Evolutionary conservation across 2,888 invertebrate genomes (phyloP), one percentile per base, ranked within the genome.

Genomic region (Drosophila flavopinicola): DNA sequence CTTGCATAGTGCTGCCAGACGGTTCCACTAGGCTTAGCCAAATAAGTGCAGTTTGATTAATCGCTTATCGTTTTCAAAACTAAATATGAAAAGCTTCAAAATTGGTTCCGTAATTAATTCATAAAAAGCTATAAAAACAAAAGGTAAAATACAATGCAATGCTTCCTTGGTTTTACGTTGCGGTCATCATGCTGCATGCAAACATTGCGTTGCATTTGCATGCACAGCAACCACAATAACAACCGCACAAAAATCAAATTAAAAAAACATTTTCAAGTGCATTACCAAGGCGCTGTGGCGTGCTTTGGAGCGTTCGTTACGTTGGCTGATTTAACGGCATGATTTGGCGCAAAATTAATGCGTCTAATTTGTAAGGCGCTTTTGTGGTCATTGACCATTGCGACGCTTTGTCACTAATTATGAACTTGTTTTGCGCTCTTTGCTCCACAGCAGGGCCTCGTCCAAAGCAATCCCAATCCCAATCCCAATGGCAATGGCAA

Each of bases 301-400:
- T 66, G 71, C 20, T 20, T 13, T 68, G 39, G 20, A 48, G 56
- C 32, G 53, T 76, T 75, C 66, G 80, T 71, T 82, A 66, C 78
- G 78, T 53, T 78, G 68, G 68, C 33, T 76, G 85, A 66, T 86
- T 80, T 85, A 85, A 78, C 85, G 82, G 78, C 78, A 78, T 80
- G 80, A 80, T 82, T 78, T 86, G 78, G 80, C 80, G 82, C 49
- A 85, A 80, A 76, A 52, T 53, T 41, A 58, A 61, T 72, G 61
- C 63, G 63, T 82, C 56, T 53, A 73, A 48, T 15, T 54, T 70
- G 58, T 80, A 86, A 80, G 78, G 49, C 75, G 78, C 67, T 80
- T 80, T 78, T 56, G 53, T 85, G 87, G 87, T 80, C 85, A 82
- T 53, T 65, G 80, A 80, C 80, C 17, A 44, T 37, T 54, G 60